Evolutionary conservation across 2,113 vertebrate genomes (phyloP), one percentile per base, ranked within the genome.

Genomic region (Deroptyus accipitrinus): DNA sequence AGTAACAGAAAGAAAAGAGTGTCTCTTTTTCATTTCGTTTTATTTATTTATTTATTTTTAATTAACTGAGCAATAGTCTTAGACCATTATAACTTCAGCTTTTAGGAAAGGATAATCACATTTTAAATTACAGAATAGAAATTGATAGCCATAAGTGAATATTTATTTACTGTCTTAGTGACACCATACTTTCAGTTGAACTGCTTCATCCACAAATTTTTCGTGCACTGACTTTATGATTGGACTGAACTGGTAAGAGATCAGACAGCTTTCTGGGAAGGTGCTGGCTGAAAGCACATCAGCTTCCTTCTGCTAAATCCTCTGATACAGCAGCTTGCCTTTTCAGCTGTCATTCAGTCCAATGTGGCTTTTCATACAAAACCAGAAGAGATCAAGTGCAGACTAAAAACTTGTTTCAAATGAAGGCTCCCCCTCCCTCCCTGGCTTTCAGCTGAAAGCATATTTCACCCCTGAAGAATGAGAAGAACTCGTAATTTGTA

Each of bases 291-390:
- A 94, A 92, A 93, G 75, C 96, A 92, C 64, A 86, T 76, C 74
- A 84, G 79, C 86, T 91, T 96, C 78, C 64, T 94, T 96, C 94
- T 96, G 75, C 80, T 91, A 89, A 96, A 94, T 93, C 75, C 72
- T 86, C 84, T 61, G 79, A 95, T 72, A 80, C 33, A 92, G 88
- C 72, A 49, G 80, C 88, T 92, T 94, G 85, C 72, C 79, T 88
- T 97, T 96, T 96, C 95, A 95, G 84, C 78, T 94, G 81, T 88
- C 96, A 94, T 82, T 96, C 90, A 96, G 83, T 37, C 41, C 88
- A 75, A 4, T 70, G 84, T 54, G 51, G 81, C 74, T 97, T 94
- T 92, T 95, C 94, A 94, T 78, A 95, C 44, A 94, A 93, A 91
- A 93, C 59, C 83, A 89, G 90, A 90, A 75, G 81, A 90, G 81